A percentile compares a stretch with the other conserved stretches of the same genome.
Conservation (phyloP, 2,888 invertebrate species). For the Rosalia funebris region DNA sequence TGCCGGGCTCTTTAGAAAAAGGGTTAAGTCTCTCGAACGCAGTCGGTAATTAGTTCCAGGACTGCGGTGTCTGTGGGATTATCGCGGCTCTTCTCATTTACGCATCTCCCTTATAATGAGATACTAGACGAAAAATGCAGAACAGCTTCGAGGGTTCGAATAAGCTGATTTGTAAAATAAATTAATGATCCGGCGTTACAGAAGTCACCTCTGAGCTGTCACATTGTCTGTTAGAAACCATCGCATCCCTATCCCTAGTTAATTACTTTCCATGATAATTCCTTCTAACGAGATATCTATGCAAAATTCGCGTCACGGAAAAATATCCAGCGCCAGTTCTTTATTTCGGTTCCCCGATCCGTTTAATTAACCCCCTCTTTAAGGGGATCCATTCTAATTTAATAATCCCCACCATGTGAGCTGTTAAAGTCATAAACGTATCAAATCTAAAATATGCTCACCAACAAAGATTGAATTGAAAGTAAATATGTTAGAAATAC, state of each 20-base stretch:
- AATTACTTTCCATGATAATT: conserved; percentile 63
- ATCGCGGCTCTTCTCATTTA: conserved; percentile 59
- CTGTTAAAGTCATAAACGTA: too few species aligned
- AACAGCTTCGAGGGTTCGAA: conserved; percentile 58
- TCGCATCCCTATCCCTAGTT: conserved; percentile 58
- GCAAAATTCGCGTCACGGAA: conserved; percentile 55
- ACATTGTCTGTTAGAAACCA: conserved; percentile 62
- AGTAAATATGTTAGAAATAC: too few species aligned
- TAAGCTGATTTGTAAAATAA: conserved; percentile 66
- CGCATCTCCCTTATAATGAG: conserved; percentile 59
- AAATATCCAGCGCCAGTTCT: conserved; percentile 43
- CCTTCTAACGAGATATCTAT: conserved; percentile 63
- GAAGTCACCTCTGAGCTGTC: conserved; percentile 63
- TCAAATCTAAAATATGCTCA: too few species aligned
- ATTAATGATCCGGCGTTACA: conserved; percentile 64
- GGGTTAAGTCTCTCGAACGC: conserved; percentile 52
- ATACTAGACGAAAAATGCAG: conserved; percentile 60
- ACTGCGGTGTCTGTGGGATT: conserved; percentile 59
- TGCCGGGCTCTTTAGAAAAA: conserved; percentile 45
- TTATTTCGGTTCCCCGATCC: conserved; percentile 30
- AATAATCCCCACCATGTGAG: too few species aligned
- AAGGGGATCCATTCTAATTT: neutral
- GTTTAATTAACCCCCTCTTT: conserved; percentile 23
- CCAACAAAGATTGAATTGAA: too few species aligned
- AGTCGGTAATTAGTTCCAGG: conserved; percentile 58